Base-by-base conservation (phyloP, 1,140 invertebrate genomes). In the Heliconius congener region DNA sequence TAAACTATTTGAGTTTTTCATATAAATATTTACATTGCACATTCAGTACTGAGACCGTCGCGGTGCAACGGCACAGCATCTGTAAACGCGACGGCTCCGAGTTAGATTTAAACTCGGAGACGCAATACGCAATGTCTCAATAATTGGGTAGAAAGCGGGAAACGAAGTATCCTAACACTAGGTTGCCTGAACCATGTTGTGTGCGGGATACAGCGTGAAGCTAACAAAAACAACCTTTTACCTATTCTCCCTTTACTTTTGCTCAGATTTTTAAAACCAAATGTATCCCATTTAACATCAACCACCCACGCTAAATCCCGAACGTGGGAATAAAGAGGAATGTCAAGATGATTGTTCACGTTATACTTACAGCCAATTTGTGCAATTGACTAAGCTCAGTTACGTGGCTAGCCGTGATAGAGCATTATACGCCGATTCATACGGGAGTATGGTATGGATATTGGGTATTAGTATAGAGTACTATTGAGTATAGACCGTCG, bases 271-370 rank as follows among this genome's bases (percentile, higher is more conserved):
- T 66, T 16, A 66, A 66, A 66, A 66, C 42, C 60, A 66, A 66
- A 66, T 30, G 9, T 66, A 66, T 66, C 11, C 27, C 60, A 13
- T 30, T 66, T 30, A 66, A 70, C 66, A 27, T 27, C 50, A n/a
- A 70, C 30, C 73, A 23, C 78, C 78, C 72, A 79, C 78, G 74
- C 73, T 71, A 75, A 74, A 74, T 79, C 78, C 42, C 34, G 73
- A 74, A 71, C 78, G 73, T 79, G 78, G 66, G 78, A 79, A 79
- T 79, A 79, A 37, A 74, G 42, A 75, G 55, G 78, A 79, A 75
- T 79, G 78, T 55, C 57, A 50, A 34, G 57, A 74, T 75, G 77
- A 74, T 74, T 79, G 78, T 76, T 50, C 60, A 76, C 57, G 70
- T 76, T 76, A 50, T 76, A 70, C 74, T 76, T 70, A 76, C 74